A percentile compares a stretch with the other conserved stretches of the same genome.
phyloP scores from a whole-genome alignment of 2,797 vertebrate genomes.

The Echeneis naucrates region DNA sequence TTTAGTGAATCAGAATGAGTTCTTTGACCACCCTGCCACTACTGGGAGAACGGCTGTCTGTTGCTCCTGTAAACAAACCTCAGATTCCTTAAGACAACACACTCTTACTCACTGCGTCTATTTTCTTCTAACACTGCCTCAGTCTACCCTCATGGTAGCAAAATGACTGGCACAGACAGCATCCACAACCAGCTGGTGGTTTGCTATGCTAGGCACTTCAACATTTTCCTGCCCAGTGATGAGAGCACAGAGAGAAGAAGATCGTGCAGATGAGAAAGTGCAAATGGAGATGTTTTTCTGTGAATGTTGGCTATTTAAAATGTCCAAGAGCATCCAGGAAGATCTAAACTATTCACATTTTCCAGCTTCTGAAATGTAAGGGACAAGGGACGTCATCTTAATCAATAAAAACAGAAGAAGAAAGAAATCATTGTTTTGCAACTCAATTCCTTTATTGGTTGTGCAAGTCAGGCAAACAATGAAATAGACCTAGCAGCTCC shows the following conservation, averaged over 20 bases:
- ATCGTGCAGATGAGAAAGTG: not conserved
- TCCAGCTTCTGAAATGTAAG: too few species aligned
- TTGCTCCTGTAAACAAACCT: conserved; percentile 43
- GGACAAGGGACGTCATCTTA: too few species aligned
- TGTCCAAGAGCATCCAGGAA: too few species aligned
- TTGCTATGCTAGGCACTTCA: conserved; percentile 3
- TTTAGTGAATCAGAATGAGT: conserved; percentile 48
- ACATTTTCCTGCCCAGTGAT: not conserved
- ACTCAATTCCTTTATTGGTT: too few species aligned
- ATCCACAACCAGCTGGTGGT: conserved; percentile 1
- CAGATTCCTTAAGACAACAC: conserved; percentile 15
- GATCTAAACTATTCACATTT: not conserved
- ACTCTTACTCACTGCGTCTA: not conserved
- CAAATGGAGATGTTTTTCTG: not conserved
- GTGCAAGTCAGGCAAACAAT: too few species aligned
- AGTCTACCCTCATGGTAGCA: conserved; percentile 2
- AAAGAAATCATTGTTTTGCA: too few species aligned
- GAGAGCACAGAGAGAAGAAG: not conserved
- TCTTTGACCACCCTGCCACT: conserved; percentile 51
- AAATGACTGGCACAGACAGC: not conserved
- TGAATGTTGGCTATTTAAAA: not conserved
- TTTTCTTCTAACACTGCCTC: not conserved
- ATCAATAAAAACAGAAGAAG: too few species aligned
- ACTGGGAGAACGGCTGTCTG: conserved; percentile 45
- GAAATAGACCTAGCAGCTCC: too few species aligned